Conservation (phyloP, 2,113 vertebrate genomes). For the Ptyas mucosa region DNA sequence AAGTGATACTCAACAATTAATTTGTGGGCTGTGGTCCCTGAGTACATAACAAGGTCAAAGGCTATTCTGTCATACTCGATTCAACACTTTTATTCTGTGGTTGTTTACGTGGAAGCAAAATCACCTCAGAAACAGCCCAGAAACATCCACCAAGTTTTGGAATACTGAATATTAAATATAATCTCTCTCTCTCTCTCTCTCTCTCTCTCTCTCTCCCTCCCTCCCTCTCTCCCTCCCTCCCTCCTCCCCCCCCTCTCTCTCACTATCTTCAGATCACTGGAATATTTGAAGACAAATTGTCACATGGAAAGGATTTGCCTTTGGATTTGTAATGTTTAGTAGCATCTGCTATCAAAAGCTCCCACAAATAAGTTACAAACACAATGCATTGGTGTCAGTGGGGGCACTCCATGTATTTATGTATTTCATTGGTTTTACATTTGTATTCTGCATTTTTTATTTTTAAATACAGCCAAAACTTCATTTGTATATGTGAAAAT, state of each 20-base stretch:
- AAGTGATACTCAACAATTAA: not conserved
- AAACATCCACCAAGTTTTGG: not conserved
- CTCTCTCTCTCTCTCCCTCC: too few species aligned
- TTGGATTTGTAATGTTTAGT: not conserved
- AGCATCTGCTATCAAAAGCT: not conserved
- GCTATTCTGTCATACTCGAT: not conserved
- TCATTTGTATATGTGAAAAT: conserved; percentile 20
- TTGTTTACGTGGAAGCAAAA: not conserved
- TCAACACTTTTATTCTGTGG: not conserved
- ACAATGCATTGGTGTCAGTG: not conserved
- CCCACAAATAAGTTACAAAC: not conserved
- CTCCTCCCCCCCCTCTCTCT: too few species aligned
- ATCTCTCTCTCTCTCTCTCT: not conserved
- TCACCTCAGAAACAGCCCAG: not conserved
- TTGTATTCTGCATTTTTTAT: not conserved
- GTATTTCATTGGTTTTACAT: not conserved
- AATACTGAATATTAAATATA: not conserved
- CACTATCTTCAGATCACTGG: not conserved
- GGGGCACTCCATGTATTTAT: not conserved
- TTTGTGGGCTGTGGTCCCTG: not conserved
- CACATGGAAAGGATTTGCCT: not conserved
- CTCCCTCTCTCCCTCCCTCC: too few species aligned
- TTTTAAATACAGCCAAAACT: not conserved
- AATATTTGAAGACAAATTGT: not conserved
- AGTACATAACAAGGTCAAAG: not conserved